Evolutionary conservation across 2,888 invertebrate species (phyloP).

Genomic region (Drosophila anomelani): DNA sequence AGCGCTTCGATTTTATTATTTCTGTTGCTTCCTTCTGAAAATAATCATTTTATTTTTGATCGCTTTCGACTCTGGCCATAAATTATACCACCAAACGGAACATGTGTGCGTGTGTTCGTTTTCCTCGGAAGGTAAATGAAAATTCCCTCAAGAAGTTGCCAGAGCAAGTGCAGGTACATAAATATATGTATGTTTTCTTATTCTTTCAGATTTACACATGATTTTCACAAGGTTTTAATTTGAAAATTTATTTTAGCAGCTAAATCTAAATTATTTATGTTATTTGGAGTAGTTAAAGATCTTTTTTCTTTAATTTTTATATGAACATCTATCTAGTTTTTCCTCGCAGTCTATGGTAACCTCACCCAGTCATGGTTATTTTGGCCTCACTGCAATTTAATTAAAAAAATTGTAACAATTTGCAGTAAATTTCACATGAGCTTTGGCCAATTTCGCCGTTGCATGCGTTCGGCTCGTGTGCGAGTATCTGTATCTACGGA

Average conservation of each 20-base stretch:
- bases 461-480: conserved; percentile 57
- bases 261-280: background rate
- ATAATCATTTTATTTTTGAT: conserved; percentile 69
- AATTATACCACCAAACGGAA: conserved; percentile 56
- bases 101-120: conserved; percentile 37
- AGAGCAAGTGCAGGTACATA: conserved; percentile 22
- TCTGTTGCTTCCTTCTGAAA: conserved; percentile 51
- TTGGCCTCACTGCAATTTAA: conserved; percentile 48
- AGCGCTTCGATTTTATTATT: conserved; percentile 45
- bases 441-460: conserved; percentile 55
- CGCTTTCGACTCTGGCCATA: conserved; percentile 57
- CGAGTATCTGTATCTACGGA: conserved; percentile 30
- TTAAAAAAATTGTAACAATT: conserved; percentile 58
- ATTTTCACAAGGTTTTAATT: background rate
- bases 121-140: conserved; percentile 37
- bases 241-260: background rate
- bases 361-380: conserved; percentile 21
- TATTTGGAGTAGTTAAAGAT: background rate
- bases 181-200: background rate
- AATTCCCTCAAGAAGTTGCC: conserved; percentile 5
- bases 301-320: background rate
- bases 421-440: conserved; percentile 60
- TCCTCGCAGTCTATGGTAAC: background rate
- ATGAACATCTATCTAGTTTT: background rate
- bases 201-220: conserved; percentile 7